phyloP scores from a whole-genome alignment of 2,797 vertebrate genomes.

The Gallinago solitaria region DNA sequence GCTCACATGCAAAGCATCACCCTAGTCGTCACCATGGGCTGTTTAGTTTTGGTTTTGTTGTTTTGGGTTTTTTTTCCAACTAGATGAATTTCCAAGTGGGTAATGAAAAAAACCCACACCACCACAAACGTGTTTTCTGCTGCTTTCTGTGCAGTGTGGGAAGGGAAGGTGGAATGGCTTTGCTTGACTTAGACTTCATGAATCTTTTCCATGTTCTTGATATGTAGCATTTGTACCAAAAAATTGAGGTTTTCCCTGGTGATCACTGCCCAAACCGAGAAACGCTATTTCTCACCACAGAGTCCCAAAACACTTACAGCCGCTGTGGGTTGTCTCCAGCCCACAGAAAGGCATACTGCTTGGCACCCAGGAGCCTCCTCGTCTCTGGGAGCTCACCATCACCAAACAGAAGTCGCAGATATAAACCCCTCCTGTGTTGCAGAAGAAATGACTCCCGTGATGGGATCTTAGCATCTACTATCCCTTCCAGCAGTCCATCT shows the following conservation, averaged over 20 bases:
- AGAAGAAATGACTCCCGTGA: not conserved
- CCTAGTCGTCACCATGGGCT: not conserved
- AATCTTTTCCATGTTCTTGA: not conserved
- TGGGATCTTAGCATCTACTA: not conserved
- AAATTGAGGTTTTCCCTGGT: not conserved
- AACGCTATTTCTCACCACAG: not conserved
- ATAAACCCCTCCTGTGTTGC: not conserved
- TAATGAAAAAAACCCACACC: not conserved
- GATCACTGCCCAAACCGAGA: not conserved
- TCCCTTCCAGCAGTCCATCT: not conserved
- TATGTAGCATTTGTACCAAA: not conserved
- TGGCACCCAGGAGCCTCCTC: not conserved
- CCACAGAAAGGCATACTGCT: not conserved
- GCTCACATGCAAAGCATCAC: rapidly evolving
- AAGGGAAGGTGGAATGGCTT: not conserved
- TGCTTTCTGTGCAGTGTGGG: not conserved
- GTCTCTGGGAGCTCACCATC: not conserved
- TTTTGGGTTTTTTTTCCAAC: not conserved
- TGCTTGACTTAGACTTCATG: not conserved
- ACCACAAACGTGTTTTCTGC: not conserved
- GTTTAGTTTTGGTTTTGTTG: not conserved
- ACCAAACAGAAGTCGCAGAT: not conserved
- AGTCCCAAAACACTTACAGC: not conserved
- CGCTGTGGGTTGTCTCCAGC: not conserved
- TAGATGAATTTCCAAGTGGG: not conserved